These are phyloP conservation scores for Sebastes hopkinsi DNA, from an alignment of 2,797 vertebrate genomes.

Conservation along the genomic window DNA sequence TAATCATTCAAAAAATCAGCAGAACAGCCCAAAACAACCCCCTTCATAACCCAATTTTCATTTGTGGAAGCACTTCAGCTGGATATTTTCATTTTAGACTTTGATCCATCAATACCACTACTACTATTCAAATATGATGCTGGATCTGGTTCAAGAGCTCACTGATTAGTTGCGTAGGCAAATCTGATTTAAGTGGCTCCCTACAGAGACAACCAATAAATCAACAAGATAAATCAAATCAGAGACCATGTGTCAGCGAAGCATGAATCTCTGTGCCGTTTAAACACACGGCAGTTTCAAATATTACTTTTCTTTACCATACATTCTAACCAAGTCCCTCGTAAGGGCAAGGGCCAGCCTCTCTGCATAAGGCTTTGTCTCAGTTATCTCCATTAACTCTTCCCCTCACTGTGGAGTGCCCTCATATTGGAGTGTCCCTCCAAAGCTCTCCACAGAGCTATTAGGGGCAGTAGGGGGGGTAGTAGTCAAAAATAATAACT, in stretches of 20 bases:
- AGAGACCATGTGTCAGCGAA: not conserved
- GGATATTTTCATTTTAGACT: slow-evolving; percentile 5
- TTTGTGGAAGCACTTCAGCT: not conserved
- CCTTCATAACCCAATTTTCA: not conserved
- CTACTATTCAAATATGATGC: slow-evolving; percentile 2
- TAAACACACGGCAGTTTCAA: not conserved
- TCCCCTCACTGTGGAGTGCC: not conserved
- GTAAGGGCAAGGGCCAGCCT: not conserved
- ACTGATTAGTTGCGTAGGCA: not conserved
- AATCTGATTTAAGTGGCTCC: slow-evolving; percentile 21
- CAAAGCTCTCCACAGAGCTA: not conserved
- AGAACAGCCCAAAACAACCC: not conserved
- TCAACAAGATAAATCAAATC: not conserved
- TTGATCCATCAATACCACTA: not conserved
- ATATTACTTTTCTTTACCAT: not conserved
- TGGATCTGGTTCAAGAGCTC: slow-evolving; percentile 15
- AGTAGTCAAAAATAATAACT: not conserved
- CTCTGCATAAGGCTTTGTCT: not conserved
- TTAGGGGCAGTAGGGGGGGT: not conserved
- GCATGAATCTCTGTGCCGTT: not conserved
- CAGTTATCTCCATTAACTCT: not conserved
- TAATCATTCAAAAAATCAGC: slow-evolving; percentile 5
- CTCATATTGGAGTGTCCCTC: not conserved
- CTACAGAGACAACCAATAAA: slow-evolving; percentile 2
- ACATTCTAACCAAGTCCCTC: not conserved